Conservation (phyloP, 2,113 vertebrate genomes). For the Carassius gibelio region DNA sequence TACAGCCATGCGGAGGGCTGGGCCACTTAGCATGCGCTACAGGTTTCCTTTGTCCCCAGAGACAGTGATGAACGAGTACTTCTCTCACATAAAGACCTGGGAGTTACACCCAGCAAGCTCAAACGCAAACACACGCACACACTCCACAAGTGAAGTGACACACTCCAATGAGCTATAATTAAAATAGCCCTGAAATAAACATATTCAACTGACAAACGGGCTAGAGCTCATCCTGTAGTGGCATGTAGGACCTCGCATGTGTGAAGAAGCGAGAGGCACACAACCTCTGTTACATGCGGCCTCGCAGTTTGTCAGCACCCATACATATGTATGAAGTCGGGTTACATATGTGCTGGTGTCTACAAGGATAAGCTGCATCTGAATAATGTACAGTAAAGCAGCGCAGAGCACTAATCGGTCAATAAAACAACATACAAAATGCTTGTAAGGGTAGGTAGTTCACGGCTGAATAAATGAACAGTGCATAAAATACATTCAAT, state of each 20-base stretch:
- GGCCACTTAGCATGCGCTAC: constrained; percentile 60
- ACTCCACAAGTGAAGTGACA: constrained; percentile 40
- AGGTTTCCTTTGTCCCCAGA: constrained; percentile 62
- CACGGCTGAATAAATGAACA: constrained; percentile 8
- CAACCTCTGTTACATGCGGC: neutral
- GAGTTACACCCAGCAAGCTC: constrained; percentile 54
- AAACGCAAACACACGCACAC: constrained; percentile 48
- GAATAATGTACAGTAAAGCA: constrained; percentile 28
- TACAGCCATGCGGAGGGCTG: constrained; percentile 50
- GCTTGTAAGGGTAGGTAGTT: constrained; percentile 2
- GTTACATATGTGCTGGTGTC: constrained; percentile 4
- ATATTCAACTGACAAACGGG: constrained; percentile 42
- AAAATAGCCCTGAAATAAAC: constrained; percentile 59
- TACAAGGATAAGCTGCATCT: constrained; percentile 5
- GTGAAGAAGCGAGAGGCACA: neutral
- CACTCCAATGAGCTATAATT: constrained; percentile 56
- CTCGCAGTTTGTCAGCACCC: neutral
- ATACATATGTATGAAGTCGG: constrained; percentile 24
- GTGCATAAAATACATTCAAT: too few relatives aligned
- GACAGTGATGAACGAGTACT: constrained; percentile 68
- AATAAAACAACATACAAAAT: constrained; percentile 26
- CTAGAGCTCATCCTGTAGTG: constrained; percentile 32
- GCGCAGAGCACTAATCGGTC: neutral
- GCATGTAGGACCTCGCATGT: neutral
- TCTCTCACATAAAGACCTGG: constrained; percentile 60